Evolutionary conservation across 2,888 invertebrate species (phyloP), one percentile per base, ranked within the genome.

Genomic region (Sialis lutaria): DNA sequence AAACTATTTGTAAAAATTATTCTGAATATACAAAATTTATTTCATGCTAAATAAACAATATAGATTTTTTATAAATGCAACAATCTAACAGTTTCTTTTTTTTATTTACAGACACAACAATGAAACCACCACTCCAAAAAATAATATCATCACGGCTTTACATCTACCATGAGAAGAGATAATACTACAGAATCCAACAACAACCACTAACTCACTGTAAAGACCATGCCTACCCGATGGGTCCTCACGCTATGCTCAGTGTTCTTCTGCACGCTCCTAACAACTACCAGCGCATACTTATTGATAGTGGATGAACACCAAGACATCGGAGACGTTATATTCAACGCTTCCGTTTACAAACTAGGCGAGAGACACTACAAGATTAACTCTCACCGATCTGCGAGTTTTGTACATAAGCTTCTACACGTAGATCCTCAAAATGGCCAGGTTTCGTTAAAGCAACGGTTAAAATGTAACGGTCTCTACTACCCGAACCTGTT

Each of bases 401-500:
- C 87, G 1, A 77, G 79, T 62, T 88, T 86, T 64, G 88, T 89
- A 10, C 77, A 80, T 56, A 80, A 81, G 58, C 71, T 89, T 53
- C 73, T 89, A 48, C 69, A 75, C 55, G 85, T 90, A 49, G 80
- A 84, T 63, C 73, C 76, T 48, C 78, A 78, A 56, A 77, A 74
- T 51, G 89, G 88, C 10, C 74, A 79, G 53, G 81, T 88, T 48
- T 75, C 75, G n/a, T 67, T 89, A 35, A 73, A 77, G 53, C 79
- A 80, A 57, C 72, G 72, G 47, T 67, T 89, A 9, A 74, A 79
- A 58, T 89, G 89, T 64, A 81, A 86, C 57, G 87, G 87, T 51
- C 71, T 85, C 33, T 79, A 80, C 53, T 88, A 89, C 60, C 88
- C 89, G 0, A 82, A 82, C 57, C 72, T 89, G 48, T 88, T 90